Conservation (phyloP, 2,113 vertebrate genomes). For the Galemys pyrenaicus region DNA sequence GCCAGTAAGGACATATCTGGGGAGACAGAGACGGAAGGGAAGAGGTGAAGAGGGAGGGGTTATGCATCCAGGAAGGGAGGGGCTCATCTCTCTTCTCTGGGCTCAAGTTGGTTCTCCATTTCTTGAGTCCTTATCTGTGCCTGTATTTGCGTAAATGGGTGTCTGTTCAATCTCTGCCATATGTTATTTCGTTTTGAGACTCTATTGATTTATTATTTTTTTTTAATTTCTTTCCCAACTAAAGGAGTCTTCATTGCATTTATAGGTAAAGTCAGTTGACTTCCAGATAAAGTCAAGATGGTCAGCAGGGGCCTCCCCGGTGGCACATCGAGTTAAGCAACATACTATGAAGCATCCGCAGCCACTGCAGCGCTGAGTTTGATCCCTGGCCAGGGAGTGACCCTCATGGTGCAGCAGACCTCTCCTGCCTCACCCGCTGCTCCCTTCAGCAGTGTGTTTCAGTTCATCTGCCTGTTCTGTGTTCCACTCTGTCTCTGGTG, state of each 20-base stretch:
- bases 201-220: not conserved
- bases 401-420: too few species aligned
- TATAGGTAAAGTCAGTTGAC: not conserved
- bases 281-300: not conserved
- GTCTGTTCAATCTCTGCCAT: not conserved
- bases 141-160: not conserved
- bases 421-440: too few species aligned
- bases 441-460: too few species aligned
- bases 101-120: not conserved
- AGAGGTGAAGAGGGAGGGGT: not conserved
- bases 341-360: too few species aligned
- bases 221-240: not conserved
- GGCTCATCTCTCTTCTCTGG: not conserved
- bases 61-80: not conserved
- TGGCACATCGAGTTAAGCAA: not conserved
- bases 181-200: not conserved
- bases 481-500: too few species aligned
- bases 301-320: not conserved
- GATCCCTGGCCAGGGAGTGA: too few species aligned
- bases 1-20: constrained; percentile 8
- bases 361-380: too few species aligned
- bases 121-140: not conserved
- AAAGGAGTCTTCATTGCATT: not conserved
- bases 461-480: too few species aligned
- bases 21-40: not conserved